Conservation (phyloP, 2,888 invertebrate species). For the Uropetala carovei region DNA sequence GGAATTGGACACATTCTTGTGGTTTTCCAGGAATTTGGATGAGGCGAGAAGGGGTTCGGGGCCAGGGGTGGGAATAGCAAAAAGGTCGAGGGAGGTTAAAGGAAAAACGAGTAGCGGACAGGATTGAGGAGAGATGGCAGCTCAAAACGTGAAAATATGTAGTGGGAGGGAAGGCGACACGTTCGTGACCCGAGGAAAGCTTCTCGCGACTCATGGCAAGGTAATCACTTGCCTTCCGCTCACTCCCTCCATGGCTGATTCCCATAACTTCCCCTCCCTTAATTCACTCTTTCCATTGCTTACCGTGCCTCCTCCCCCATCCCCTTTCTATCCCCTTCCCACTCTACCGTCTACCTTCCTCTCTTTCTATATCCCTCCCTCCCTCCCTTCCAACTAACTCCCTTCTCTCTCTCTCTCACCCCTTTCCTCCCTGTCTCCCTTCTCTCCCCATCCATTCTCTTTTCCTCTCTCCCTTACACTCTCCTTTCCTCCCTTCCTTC, state of each 20-base stretch:
- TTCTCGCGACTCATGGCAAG: background rate
- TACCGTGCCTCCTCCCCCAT: too few relatives aligned
- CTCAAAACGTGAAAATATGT: background rate
- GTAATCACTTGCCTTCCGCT: background rate
- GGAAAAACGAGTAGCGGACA: background rate
- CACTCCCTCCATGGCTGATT: background rate
- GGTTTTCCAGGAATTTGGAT: background rate
- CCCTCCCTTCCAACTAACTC: slow-evolving; percentile 67
- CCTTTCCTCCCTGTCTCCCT: too few relatives aligned
- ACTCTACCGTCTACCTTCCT: slow-evolving; percentile 66
- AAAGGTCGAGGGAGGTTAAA: background rate
- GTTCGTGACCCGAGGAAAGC: background rate
- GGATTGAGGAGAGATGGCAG: background rate
- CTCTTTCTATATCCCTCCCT: slow-evolving; percentile 73
- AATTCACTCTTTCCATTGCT: background rate
- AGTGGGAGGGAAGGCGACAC: background rate
- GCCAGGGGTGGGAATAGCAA: background rate
- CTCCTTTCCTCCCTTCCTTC: slow-evolving; percentile 67
- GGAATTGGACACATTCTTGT: background rate
- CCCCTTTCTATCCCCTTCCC: slow-evolving; percentile 69
- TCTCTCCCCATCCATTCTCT: too few relatives aligned
- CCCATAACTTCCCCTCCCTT: background rate
- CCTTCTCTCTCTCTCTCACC: background rate
- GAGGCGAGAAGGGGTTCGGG: background rate
- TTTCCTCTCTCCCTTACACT: slow-evolving; percentile 66